phyloP scores from a whole-genome alignment of 2,888 invertebrate species.

The Pinctada fucata region DNA sequence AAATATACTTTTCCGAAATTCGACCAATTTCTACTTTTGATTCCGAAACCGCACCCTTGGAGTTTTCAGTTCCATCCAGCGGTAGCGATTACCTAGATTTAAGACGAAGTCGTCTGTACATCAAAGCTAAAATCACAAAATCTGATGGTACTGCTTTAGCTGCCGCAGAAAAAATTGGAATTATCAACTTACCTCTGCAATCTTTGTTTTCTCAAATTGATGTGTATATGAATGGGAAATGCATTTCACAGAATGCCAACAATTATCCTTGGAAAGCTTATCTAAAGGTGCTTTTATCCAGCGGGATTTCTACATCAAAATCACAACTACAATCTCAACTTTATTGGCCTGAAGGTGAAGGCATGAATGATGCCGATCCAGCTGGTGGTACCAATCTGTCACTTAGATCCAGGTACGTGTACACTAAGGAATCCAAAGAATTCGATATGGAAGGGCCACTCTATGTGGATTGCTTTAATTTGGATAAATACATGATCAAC shows the following conservation, averaged over 20 bases:
- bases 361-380: conserved; percentile 15
- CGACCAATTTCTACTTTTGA: conserved; percentile 21
- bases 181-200: conserved; percentile 33
- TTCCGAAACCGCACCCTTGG: conserved; percentile 24
- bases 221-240: conserved; percentile 33
- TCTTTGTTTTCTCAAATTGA: conserved; percentile 31
- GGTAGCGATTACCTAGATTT: conserved; percentile 28
- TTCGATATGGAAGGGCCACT: conserved; percentile 32
- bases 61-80: conserved; percentile 14
- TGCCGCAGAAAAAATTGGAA: conserved; percentile 27
- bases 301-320: conserved; percentile 2
- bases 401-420: conserved; percentile 25
- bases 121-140: conserved; percentile 27
- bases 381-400: conserved; percentile 15
- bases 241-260: conserved; percentile 19
- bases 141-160: conserved; percentile 20
- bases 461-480: conserved; percentile 27
- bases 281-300: conserved; percentile 31
- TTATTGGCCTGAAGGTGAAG: conserved; percentile 18
- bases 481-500: conserved; percentile 31
- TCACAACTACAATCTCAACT: conserved; percentile 20
- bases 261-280: background rate
- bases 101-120: conserved; percentile 22
- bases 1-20: conserved; percentile 13
- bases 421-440: conserved; percentile 14